Evolutionary conservation across 2,888 invertebrate species (phyloP).

Genomic region (Crepidodera aurea): DNA sequence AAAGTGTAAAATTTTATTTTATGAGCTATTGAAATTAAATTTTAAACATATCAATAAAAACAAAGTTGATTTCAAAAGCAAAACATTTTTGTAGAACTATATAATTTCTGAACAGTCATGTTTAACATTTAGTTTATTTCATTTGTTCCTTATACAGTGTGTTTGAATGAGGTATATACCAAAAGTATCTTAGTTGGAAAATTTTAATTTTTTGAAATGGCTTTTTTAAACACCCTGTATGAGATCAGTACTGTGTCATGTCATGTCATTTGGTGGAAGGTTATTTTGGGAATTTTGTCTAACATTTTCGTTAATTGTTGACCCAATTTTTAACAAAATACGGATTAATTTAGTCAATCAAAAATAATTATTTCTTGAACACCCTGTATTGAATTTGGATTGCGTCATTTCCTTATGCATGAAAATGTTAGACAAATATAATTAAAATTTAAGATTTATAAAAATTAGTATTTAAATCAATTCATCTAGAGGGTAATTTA

Average conservation of each 20-base stretch:
- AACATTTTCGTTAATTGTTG: conserved; percentile 2
- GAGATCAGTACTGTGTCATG: conserved; percentile 1
- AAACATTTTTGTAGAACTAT: too few relatives aligned
- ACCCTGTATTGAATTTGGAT: not conserved
- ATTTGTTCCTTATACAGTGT: not conserved
- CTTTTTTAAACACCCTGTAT: conserved; percentile 8
- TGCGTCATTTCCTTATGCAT: not conserved
- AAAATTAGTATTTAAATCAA: too few relatives aligned
- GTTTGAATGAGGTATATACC: not conserved
- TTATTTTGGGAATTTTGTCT: conserved; percentile 17
- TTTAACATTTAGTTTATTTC: not conserved
- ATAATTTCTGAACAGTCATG: too few relatives aligned
- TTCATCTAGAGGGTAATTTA: too few relatives aligned
- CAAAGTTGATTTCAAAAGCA: too few relatives aligned
- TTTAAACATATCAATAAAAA: too few relatives aligned
- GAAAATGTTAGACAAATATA: not conserved
- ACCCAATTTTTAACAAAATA: not conserved
- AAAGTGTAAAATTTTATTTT: too few relatives aligned
- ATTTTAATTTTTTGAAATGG: too few relatives aligned
- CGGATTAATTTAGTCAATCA: too few relatives aligned
- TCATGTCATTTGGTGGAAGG: conserved; percentile 6
- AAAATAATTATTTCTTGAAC: not conserved
- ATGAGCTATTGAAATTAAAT: too few relatives aligned
- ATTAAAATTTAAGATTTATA: too few relatives aligned
- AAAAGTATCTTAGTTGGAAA: too few relatives aligned